Conservation (phyloP, 1,140 invertebrate genomes). For the Eubasilissa regina region DNA sequence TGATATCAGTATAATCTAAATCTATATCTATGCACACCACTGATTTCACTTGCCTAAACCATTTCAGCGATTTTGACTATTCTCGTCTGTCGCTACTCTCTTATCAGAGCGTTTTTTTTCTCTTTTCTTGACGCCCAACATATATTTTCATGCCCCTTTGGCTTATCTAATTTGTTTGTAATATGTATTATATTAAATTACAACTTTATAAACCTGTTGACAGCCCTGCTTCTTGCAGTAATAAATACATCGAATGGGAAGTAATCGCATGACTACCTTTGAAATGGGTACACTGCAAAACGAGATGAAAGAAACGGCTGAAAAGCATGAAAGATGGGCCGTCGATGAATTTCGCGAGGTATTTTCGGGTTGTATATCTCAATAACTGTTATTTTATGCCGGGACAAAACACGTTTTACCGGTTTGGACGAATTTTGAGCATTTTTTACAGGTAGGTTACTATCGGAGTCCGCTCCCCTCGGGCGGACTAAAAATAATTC, state of each 20-base stretch:
- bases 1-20: too few relatives aligned
- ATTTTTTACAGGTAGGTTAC: background rate
- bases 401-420: background rate
- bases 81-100: too few relatives aligned
- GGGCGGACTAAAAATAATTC: background rate
- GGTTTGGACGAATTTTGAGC: background rate
- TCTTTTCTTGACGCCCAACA: too few relatives aligned
- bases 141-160: too few relatives aligned
- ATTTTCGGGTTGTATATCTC: constrained; percentile 21
- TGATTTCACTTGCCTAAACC: too few relatives aligned
- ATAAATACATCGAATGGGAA: constrained; percentile 18
- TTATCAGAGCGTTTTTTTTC: too few relatives aligned
- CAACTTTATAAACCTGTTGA: background rate
- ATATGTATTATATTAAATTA: too few relatives aligned
- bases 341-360: background rate
- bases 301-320: background rate
- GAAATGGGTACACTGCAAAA: constrained; percentile 2
- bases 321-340: constrained; percentile 8
- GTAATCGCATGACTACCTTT: constrained; percentile 13
- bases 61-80: too few relatives aligned
- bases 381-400: constrained; percentile 12
- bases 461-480: background rate
- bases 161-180: too few relatives aligned
- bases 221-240: background rate
- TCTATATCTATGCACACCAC: too few relatives aligned